Percentiles rank a stretch among this genome's conserved stretches.
Evolutionary conservation across 1,140 invertebrate species (phyloP).

Genomic region (Lucilia sericata): DNA sequence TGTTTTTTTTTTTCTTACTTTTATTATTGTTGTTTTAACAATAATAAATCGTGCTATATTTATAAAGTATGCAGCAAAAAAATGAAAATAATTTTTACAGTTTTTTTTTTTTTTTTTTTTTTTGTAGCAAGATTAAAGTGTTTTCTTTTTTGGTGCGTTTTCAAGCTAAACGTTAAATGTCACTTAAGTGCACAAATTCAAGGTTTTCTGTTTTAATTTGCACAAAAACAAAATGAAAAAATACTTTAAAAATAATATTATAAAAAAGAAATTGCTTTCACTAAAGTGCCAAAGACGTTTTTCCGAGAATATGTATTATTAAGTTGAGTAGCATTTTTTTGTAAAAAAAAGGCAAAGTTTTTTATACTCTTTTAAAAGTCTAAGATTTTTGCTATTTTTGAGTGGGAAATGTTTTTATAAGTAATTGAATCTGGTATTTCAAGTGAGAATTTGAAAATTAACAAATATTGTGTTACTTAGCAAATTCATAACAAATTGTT

Average conservation of each 20-base stretch:
- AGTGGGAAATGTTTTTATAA: no score
- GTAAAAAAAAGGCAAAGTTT: no score
- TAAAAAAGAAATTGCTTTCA: not conserved
- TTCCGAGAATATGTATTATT: not conserved
- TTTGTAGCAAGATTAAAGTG: not conserved
- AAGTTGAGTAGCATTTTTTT: no score
- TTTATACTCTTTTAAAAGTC: no score
- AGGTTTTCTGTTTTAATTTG: constrained; percentile 6
- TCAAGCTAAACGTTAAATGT: not conserved
- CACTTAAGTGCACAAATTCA: constrained; percentile 15
- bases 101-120: no score
- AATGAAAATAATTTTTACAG: not conserved
- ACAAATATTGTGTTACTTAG: no score
- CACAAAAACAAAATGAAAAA: not conserved
- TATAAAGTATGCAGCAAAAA: not conserved
- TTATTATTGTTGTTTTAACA: not conserved
- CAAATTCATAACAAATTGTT: no score
- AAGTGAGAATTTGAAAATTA: no score
- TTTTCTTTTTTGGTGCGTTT: not conserved
- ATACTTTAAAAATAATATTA: not conserved
- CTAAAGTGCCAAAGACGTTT: not conserved
- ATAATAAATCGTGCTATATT: not conserved
- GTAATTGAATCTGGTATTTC: no score
- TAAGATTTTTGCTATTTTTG: no score
- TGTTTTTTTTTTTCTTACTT: no score